Conservation (phyloP, 2,113 vertebrate genomes). For the Channa maculata region DNA sequence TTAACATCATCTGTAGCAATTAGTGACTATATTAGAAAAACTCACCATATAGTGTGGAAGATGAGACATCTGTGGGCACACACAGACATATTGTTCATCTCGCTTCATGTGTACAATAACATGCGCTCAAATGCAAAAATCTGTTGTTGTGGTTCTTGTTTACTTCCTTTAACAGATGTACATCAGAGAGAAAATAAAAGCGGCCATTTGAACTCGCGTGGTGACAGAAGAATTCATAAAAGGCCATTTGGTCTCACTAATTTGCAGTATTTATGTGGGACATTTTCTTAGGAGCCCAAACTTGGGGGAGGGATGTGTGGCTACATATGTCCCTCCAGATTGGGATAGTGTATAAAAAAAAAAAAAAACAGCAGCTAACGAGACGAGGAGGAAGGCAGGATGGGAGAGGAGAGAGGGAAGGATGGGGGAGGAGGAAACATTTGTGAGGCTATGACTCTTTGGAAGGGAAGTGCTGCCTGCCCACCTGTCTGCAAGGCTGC, state of each 20-base stretch:
- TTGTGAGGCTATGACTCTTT: conserved; percentile 78
- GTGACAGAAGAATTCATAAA: conserved; percentile 80
- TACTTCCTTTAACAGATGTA: conserved; percentile 74
- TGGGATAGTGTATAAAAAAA: conserved; percentile 66
- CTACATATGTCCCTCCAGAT: conserved; percentile 81
- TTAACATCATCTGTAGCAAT: neutral
- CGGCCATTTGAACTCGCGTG: conserved; percentile 57
- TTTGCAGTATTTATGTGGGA: conserved; percentile 78
- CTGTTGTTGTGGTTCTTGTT: conserved; percentile 60
- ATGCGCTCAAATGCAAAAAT: conserved; percentile 26
- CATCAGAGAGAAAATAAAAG: conserved; percentile 69
- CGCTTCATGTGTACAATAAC: neutral
- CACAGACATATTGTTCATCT: conserved; percentile 10
- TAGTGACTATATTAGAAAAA: neutral
- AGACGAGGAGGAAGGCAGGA: conserved; percentile 54
- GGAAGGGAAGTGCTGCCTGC: conserved; percentile 75
- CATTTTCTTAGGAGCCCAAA: conserved; percentile 72
- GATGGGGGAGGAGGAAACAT: conserved; percentile 62
- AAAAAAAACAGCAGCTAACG: conserved; percentile 62
- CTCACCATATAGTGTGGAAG: neutral
- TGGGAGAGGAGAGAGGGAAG: conserved; percentile 35
- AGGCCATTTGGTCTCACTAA: conserved; percentile 77
- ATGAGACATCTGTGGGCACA: conserved; percentile 7
- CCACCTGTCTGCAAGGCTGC: conserved; percentile 81
- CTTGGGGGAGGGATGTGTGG: conserved; percentile 21